phyloP scores from a whole-genome alignment of 2,797 vertebrate species.

The Hybognathus amarus region DNA sequence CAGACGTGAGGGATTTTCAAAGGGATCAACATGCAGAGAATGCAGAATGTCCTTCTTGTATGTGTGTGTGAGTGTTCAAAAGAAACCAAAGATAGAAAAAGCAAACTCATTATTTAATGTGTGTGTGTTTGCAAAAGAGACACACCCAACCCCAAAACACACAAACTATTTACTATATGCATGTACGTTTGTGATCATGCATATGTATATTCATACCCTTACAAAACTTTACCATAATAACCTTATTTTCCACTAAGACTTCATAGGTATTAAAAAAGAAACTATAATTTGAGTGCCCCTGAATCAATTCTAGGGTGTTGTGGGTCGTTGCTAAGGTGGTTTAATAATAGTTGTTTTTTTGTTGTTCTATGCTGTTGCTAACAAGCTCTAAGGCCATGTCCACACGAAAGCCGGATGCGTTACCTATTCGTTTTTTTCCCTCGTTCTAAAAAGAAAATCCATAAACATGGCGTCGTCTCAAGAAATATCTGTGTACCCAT shows the following conservation, averaged over 20 bases:
- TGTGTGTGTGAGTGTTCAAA: conserved; percentile 4
- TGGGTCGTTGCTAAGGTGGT: neutral
- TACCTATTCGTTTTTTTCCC: no score
- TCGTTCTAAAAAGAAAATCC: no score
- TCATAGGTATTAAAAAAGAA: neutral
- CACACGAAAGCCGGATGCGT: no score
- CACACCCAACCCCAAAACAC: neutral
- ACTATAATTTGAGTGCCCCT: neutral
- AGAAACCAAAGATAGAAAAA: conserved; percentile 46
- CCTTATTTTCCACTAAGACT: neutral
- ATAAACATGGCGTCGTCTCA: no score
- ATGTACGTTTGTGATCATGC: neutral
- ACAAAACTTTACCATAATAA: conserved; percentile 14
- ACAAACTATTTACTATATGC: neutral
- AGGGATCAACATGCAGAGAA: conserved; percentile 24
- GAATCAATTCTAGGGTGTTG: neutral
- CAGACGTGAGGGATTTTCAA: neutral
- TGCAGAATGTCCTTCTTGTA: neutral
- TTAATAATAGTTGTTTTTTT: no score
- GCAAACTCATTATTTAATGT: conserved; percentile 14
- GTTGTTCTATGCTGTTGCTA: neutral
- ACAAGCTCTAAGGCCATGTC: no score
- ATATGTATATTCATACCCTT: neutral
- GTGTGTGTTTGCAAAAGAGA: conserved; percentile 20
- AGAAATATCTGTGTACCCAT: no score